phyloP scores from a whole-genome alignment of 2,113 vertebrate genomes.

The Gorsachius goisagi region DNA sequence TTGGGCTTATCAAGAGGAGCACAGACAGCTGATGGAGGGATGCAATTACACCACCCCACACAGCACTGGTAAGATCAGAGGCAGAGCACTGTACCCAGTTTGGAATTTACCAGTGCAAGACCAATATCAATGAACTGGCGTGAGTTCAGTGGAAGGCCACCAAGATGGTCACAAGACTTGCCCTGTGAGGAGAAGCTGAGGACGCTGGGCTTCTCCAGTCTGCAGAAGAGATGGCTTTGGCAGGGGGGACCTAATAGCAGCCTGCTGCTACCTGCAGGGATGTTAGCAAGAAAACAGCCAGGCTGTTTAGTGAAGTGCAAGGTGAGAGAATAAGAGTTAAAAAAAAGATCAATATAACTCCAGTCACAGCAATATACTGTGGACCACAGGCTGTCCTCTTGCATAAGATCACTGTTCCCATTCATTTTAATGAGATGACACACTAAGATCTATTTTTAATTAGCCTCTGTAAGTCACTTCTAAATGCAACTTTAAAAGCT shows the following conservation, averaged over 20 bases:
- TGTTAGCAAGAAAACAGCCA: background rate
- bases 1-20: rapidly evolving
- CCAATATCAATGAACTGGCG: background rate
- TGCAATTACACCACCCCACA: too few relatives aligned
- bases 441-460: constrained; percentile 46
- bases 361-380: background rate
- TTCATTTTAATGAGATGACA: constrained; percentile 61
- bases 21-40: background rate
- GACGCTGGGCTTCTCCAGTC: background rate
- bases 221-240: background rate
- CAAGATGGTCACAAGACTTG: background rate
- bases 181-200: background rate
- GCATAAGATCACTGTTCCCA: constrained; percentile 11
- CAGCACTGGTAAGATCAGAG: background rate
- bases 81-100: background rate
- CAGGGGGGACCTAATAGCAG: background rate
- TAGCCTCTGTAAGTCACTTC: background rate
- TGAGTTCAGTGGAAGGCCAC: background rate
- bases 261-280: background rate
- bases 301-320: background rate
- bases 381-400: background rate
- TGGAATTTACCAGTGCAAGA: background rate
- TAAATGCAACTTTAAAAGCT: constrained; percentile 5
- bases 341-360: background rate
- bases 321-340: background rate